phyloP scores from a whole-genome alignment of 2,797 vertebrate species.

The Myoxocephalus aenaeus region DNA sequence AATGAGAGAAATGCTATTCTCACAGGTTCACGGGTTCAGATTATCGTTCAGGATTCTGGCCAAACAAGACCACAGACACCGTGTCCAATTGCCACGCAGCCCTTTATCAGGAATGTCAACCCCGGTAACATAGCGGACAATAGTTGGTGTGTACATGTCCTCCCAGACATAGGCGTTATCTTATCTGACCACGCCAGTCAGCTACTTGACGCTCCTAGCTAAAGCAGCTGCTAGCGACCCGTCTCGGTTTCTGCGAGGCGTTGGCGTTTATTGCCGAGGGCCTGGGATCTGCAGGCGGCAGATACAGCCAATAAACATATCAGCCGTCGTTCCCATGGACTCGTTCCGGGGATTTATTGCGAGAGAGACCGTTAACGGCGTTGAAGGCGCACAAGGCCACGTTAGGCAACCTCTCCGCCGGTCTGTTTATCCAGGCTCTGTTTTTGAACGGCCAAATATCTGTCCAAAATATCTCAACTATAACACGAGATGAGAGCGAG shows the following conservation, averaged over 20 bases:
- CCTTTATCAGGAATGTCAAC: slow-evolving; percentile 60
- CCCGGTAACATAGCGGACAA: slow-evolving; percentile 30
- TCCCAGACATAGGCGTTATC: slow-evolving; percentile 58
- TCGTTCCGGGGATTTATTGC: slow-evolving; percentile 74
- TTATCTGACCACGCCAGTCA: slow-evolving; percentile 76
- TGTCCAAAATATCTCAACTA: slow-evolving; percentile 58
- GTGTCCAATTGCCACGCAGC: slow-evolving; percentile 51
- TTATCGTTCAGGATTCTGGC: slow-evolving; percentile 42
- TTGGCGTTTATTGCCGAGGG: slow-evolving; percentile 71
- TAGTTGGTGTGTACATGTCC: slow-evolving; percentile 34
- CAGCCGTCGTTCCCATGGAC: slow-evolving; percentile 74
- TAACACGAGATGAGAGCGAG: slow-evolving; percentile 52
- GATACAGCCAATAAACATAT: slow-evolving; percentile 85
- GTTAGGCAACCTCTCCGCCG: slow-evolving; percentile 63
- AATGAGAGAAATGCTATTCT: slow-evolving; percentile 65
- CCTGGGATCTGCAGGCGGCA: slow-evolving; percentile 77
- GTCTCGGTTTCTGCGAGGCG: slow-evolving; percentile 59
- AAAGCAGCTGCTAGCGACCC: slow-evolving; percentile 45
- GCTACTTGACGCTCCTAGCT: slow-evolving; percentile 45
- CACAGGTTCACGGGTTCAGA: slow-evolving; percentile 59
- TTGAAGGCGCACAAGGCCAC: slow-evolving; percentile 65
- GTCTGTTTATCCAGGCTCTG: slow-evolving; percentile 75
- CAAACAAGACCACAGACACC: slow-evolving; percentile 57
- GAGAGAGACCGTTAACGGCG: slow-evolving; percentile 58
- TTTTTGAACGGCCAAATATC: slow-evolving; percentile 72